Conservation (phyloP, 2,888 invertebrate species). For the Drosophila maculinotata region DNA sequence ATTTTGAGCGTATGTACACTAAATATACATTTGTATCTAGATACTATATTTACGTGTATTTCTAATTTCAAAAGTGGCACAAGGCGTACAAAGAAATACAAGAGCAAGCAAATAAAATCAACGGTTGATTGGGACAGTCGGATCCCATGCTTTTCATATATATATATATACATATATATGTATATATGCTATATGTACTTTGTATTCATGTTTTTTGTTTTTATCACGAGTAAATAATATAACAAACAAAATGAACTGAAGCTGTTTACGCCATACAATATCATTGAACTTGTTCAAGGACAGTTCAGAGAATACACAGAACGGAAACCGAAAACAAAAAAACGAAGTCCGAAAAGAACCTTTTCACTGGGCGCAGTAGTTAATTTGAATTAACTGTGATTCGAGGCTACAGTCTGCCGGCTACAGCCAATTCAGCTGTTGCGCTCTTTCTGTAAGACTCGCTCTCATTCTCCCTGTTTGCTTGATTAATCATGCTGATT, state of each 20-base stretch:
- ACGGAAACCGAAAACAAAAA: conserved; percentile 28
- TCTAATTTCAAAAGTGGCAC: conserved; percentile 33
- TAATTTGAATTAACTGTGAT: conserved; percentile 23
- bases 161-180: not conserved
- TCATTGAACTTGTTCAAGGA: conserved; percentile 77
- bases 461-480: not conserved
- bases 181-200: conserved; percentile 3
- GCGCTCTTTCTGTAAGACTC: conserved; percentile 1
- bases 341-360: not conserved
- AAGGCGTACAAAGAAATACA: conserved; percentile 29
- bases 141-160: conserved; percentile 14
- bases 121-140: conserved; percentile 24
- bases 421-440: conserved; percentile 20
- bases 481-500: conserved; percentile 2
- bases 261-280: conserved; percentile 33
- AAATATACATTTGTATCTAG: conserved; percentile 4
- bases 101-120: conserved; percentile 21
- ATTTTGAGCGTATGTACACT: not conserved
- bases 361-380: not conserved
- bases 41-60: conserved; percentile 9
- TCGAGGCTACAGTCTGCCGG: not conserved
- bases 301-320: conserved; percentile 34
- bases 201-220: conserved; percentile 19
- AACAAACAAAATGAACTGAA: conserved; percentile 35
- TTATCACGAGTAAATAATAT: conserved; percentile 50